Conservation (phyloP, 1,140 invertebrate species). For the Colletes gigas region DNA sequence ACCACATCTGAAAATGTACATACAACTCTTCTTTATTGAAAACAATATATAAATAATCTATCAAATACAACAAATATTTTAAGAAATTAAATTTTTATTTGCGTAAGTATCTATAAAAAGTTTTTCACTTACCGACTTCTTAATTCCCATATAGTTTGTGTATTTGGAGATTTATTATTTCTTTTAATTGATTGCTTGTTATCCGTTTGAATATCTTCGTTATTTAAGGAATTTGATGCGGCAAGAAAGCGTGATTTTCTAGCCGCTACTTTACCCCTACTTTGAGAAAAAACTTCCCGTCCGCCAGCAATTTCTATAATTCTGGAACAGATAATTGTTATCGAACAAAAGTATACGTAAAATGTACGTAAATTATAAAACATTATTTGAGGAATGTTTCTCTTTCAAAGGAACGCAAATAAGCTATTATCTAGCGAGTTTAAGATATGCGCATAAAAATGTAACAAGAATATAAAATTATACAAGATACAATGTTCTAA, state of each 20-base stretch:
- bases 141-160: constrained; percentile 84
- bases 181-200: constrained; percentile 81
- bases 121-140: constrained; percentile 78
- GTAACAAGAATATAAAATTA: background rate
- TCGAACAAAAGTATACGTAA: background rate
- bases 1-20: constrained; percentile 74
- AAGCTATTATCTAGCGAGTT: background rate
- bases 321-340: constrained; percentile 79
- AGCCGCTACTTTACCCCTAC: constrained; percentile 87
- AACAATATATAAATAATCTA: constrained; percentile 33
- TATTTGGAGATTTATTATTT: constrained; percentile 82
- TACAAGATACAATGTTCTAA: background rate
- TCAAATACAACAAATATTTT: background rate
- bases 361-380: background rate
- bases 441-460: background rate
- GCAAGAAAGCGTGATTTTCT: constrained; percentile 86
- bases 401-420: background rate
- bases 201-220: constrained; percentile 79
- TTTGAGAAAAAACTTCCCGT: constrained; percentile 92
- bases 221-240: constrained; percentile 81
- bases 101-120: background rate
- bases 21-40: background rate
- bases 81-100: constrained; percentile 21
- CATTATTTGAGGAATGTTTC: background rate
- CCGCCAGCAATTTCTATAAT: constrained; percentile 95